Conservation (phyloP, 23 tunicate species). For the Ascidia mentula region DNA sequence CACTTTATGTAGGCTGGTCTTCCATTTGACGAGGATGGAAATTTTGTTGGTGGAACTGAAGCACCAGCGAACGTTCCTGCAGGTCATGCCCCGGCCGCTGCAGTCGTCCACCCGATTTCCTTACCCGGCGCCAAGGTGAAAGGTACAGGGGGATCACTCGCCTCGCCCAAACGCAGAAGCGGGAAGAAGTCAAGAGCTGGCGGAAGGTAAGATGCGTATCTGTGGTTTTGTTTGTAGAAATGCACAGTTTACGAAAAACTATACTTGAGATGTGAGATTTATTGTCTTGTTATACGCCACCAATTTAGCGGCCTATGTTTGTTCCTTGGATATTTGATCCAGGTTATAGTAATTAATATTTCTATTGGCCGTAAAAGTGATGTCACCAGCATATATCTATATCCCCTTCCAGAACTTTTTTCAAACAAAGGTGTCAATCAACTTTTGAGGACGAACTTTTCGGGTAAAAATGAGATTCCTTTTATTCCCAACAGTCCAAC, state of each 20-base stretch:
- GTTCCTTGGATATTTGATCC: too few species aligned
- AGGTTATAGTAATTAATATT: too few species aligned
- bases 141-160: slow-evolving; percentile 9
- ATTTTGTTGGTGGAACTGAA: slow-evolving; percentile 35
- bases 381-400: too few species aligned
- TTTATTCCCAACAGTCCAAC: slow-evolving; percentile 50
- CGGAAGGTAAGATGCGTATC: slow-evolving; percentile 37
- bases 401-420: too few species aligned
- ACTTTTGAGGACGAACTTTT: too few species aligned
- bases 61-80: not conserved
- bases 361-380: too few species aligned
- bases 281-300: too few species aligned
- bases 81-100: not conserved
- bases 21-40: slow-evolving; percentile 78
- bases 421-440: too few species aligned
- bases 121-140: slow-evolving; percentile 15
- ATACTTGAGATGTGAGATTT: too few species aligned
- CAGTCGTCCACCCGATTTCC: slow-evolving; percentile 5
- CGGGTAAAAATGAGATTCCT: not conserved
- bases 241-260: too few species aligned
- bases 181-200: slow-evolving; percentile 64
- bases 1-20: slow-evolving; percentile 50
- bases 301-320: too few species aligned
- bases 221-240: not conserved
- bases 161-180: slow-evolving; percentile 71